Base-by-base conservation (phyloP, 2,888 invertebrate species). In the Automeris io region DNA sequence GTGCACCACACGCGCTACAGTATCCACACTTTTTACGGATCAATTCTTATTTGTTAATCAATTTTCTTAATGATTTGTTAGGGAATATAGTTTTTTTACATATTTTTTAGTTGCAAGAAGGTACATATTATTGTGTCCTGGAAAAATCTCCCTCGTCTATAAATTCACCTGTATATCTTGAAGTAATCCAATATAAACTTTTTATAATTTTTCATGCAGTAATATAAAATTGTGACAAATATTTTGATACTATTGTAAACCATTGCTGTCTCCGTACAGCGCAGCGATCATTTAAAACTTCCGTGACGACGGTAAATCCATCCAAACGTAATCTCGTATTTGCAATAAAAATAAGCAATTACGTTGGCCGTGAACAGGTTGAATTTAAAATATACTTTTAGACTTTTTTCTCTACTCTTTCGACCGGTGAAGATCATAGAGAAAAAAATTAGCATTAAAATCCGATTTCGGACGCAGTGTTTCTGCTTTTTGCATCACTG, bases 401-500 rank as follows among this genome's bases (percentile, higher is more conserved):
- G 54, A 63, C 16, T 29, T 29, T 5, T 23, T 56, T 54, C 47
- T 46, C 41, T 46, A 46, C 35, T 23, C 54, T 54, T 47, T 46
- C 41, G 45, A 46, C 35, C 44, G 40, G 35, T 41, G 29, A 19
- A 33, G 39, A 33, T 42, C 42, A 31, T 42, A 37, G 50, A 54
- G 53, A 61, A 60, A 54, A 49, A 57, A 58, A 69, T 70, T 70
- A 57, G 60, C 67, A 76, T 75, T 60, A 61, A 65, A 68, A 54
- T 46, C 33, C 62, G 47, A 75, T 73, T 68, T 58, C 50, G 59
- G 43, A 56, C 54, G 57, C 56, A 61, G 29, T 6, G n/a, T n/a
- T 46, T 53, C 53, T 60, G 68, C 61, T 70, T 72, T 79, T 80
- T 74, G 74, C 78, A 78, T 61, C 55, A 53, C 49, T 76, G 80